Base-by-base conservation (phyloP, 2,797 vertebrate genomes). In the Anguilla megastoma region DNA sequence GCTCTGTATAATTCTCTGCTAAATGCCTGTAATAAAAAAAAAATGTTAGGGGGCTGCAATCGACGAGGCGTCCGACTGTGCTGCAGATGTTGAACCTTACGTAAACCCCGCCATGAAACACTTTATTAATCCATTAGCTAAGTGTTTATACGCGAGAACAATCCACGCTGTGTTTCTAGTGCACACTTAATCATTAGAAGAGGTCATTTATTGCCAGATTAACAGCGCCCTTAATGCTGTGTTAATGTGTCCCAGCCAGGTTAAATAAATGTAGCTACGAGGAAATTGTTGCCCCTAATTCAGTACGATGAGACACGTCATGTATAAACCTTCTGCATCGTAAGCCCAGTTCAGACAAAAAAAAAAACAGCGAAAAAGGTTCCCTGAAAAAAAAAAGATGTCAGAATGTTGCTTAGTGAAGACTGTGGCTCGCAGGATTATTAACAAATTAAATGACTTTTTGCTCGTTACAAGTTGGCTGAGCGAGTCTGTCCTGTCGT, bases 181-280 rank as follows among this genome's bases (percentile, higher is more conserved):
- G 91, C 91, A 90, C 91, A 89, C 92, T 95, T 94, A 91, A 92
- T 41, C 84, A 88, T 91, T 90, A 80, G 89, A 91, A 87, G 88
- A 69, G 86, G 4, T 71, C 69, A 91, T 92, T 94, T 93, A 93
- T 90, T 92, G 91, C 88, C 88, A 88, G 88, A 92, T 92, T 91
- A 90, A 93, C 92, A 92, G 89, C 90, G 90, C 84, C 86, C 87
- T 87, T 87, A 92, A 92, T 90, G 89, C 89, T 86, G 91, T 91
- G 91, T 92, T 95, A 92, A 95, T 94, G 91, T 89, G 92, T 93
- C 91, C 92, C 94, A 93, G 92, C 92, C 94, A 93, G 92, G 91
- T 92, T 92, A 91, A 93, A 91, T 94, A 94, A 93, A 92, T 90
- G 91, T 90, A 93, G 93, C 88, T 54, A 85, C 92, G 87, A 89